These are phyloP conservation scores for silkworm (Bombyx mori) DNA, from an alignment of 1,140 invertebrate species.

Conservation along the genomic window DNA sequence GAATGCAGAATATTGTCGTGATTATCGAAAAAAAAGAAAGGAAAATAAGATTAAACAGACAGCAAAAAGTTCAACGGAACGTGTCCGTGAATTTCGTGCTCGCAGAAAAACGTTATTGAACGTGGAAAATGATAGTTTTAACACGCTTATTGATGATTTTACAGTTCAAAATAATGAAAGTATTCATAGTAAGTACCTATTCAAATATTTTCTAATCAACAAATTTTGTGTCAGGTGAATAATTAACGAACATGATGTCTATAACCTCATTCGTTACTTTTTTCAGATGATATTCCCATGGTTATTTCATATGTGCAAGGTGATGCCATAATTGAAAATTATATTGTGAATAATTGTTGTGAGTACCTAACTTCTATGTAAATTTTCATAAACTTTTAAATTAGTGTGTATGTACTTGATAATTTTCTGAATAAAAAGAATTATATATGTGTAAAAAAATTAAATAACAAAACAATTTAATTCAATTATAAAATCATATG, in stretches of 20 bases:
- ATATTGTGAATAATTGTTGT: too few species aligned
- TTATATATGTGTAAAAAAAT: too few species aligned
- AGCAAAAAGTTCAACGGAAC: background rate
- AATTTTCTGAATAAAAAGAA: too few species aligned
- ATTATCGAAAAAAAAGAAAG: background rate
- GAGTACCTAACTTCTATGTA: too few species aligned
- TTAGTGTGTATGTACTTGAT: too few species aligned
- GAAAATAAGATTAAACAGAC: background rate
- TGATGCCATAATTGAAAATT: background rate
- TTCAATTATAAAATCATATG: too few species aligned
- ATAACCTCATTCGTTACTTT: too few species aligned
- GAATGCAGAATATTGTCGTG: constrained; percentile 1
- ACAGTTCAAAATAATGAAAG: background rate
- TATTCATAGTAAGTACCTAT: background rate
- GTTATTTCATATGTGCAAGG: background rate
- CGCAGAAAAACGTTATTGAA: background rate
- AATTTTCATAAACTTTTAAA: too few species aligned
- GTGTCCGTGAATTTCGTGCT: background rate
- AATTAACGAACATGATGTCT: too few species aligned
- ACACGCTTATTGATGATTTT: background rate
- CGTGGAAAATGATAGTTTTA: background rate
- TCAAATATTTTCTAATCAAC: background rate
- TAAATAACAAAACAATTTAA: too few species aligned
- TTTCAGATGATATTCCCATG: too few species aligned
- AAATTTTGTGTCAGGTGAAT: too few species aligned